Base-by-base conservation (phyloP, 92 coral and sea anemone species). In the Bergia puertoricense region DNA sequence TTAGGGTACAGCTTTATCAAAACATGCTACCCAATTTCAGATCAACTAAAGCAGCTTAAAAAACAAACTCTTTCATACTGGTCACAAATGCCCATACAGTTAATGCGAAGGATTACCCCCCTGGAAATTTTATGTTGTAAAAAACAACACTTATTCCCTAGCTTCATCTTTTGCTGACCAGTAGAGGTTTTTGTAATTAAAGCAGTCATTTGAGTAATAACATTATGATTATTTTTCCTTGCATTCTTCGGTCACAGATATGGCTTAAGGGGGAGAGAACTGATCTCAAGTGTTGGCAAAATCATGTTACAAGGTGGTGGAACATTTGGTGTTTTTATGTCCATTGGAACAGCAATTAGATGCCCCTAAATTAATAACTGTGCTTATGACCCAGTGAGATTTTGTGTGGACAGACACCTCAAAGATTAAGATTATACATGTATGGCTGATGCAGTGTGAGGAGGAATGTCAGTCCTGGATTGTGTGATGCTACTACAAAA, bases 231-330 rank as follows among this genome's bases (percentile, higher is more conserved):
- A 11, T 10, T 45, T 45, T 79, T 54, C 16, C 20, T 36, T 45
- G 48, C 36, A 80, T 77, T 59, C 86, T 39, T 71, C 40, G 59
- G 20, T 80, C 45, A 40, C 90, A 97, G 99, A 83, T 92, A 91
- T 88, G 99, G 99, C 41, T 86, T 97, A 15, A 81, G 99, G 74
- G 99, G 99, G 41, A 91, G 99, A 91, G 99, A 97, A 83, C 92
- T 97, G 6, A 85, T 94, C 18, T 92, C 94, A 8, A 91, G 98
- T 90, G 94, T 97, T 57, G 99, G 99, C 67, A 97, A 97, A 88
- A 93, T 94, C 81, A 97, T 97, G 99, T 83, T 97, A 38, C 99
- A 97, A 88, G 99, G 99, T 73, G 99, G 99, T 36, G 99, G 99
- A 51, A 97, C 99, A 44, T 97, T 97, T 91, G 99, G 99, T 56